Percentiles rank a stretch among this genome's conserved stretches.
phyloP scores from a whole-genome alignment of 1,140 invertebrate genomes.

The Bacillus rossius region DNA sequence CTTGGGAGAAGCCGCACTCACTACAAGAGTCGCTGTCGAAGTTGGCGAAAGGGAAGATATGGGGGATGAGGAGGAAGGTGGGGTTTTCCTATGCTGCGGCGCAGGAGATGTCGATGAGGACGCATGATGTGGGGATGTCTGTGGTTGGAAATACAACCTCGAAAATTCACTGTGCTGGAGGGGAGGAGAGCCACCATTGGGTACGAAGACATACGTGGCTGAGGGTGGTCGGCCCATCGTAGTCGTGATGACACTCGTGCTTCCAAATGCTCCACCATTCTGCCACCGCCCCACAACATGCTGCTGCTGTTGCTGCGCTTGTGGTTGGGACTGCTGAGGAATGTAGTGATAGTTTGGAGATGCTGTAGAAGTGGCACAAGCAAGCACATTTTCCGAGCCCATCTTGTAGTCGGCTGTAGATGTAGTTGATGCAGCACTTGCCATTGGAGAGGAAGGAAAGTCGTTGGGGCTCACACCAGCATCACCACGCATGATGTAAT shows the following conservation, averaged over 20 bases:
- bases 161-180: constrained; percentile 13
- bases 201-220: constrained; percentile 28
- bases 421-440: constrained; percentile 3
- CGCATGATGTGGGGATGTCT: constrained; percentile 13
- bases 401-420: constrained; percentile 1
- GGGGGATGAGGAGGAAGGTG: constrained; percentile 42
- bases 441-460: neutral
- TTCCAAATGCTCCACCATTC: too few species aligned
- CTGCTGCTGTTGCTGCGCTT: neutral
- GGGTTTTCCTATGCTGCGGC: constrained; percentile 21
- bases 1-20: constrained; percentile 39
- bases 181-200: constrained; percentile 15
- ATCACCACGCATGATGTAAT: constrained; percentile 77
- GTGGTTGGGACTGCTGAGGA: constrained; percentile 13
- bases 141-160: constrained; percentile 11
- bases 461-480: constrained; percentile 26
- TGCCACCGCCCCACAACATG: constrained; percentile 15
- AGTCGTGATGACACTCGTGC: constrained; percentile 26
- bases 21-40: constrained; percentile 36
- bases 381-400: neutral
- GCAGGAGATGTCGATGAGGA: neutral
- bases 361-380: neutral
- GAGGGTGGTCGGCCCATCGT: constrained; percentile 18
- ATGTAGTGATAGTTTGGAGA: constrained; percentile 11
- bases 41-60: constrained; percentile 46